Evolutionary conservation across 1,140 invertebrate genomes (phyloP).

Genomic region (Carposina sasakii): DNA sequence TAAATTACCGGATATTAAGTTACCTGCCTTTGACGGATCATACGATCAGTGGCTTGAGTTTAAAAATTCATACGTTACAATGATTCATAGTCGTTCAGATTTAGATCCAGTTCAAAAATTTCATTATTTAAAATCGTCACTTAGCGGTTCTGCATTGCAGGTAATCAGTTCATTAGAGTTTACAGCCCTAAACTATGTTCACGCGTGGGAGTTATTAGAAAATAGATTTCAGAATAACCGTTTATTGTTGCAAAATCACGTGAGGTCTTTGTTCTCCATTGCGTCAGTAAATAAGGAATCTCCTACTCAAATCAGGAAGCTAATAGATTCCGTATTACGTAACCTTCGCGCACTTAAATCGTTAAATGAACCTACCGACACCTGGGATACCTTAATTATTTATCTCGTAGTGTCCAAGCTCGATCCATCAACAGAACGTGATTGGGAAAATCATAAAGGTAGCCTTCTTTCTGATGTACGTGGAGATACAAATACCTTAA

Average conservation of each 20-base stretch:
- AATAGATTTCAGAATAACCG: slow-evolving; percentile 8
- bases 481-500: neutral
- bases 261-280: slow-evolving; percentile 3
- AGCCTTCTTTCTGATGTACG: neutral
- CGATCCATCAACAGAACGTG: slow-evolving; percentile 4
- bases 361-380: neutral
- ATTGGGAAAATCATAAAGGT: slow-evolving; percentile 10
- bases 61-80: slow-evolving; percentile 1
- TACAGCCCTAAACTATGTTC: slow-evolving; percentile 6
- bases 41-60: slow-evolving; percentile 5
- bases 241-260: slow-evolving; percentile 10
- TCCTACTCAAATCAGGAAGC: slow-evolving; percentile 6
- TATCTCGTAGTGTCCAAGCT: slow-evolving; percentile 9
- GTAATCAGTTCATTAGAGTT: slow-evolving; percentile 10
- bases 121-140: slow-evolving; percentile 7
- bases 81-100: neutral
- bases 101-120: slow-evolving; percentile 8
- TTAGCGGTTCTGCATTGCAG: slow-evolving; percentile 6
- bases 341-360: slow-evolving; percentile 9
- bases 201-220: slow-evolving; percentile 12
- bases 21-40: slow-evolving; percentile 6
- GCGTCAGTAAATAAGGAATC: neutral
- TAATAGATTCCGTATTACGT: slow-evolving; percentile 3
- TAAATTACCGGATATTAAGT: slow-evolving; percentile 6
- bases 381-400: slow-evolving; percentile 10